Evolutionary conservation across 2,888 invertebrate species (phyloP).

Genomic region (Mesorhabditis spiculigera): DNA sequence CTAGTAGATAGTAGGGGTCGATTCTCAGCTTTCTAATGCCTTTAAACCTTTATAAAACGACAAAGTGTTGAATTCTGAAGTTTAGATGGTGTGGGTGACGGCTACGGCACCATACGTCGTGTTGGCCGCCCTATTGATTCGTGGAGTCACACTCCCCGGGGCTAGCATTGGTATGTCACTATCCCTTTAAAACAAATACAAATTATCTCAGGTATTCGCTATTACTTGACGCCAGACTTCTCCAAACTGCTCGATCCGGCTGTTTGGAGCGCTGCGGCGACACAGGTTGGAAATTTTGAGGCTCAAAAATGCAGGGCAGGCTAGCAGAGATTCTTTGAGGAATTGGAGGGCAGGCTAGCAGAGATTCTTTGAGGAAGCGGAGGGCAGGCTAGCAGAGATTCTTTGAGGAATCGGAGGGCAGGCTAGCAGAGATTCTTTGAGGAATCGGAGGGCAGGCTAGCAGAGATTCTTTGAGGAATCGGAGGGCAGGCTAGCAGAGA

Average conservation of each 20-base stretch:
- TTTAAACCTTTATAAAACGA: neutral
- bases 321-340: too few species aligned
- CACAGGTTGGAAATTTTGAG: neutral
- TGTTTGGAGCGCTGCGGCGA: constrained; percentile 63
- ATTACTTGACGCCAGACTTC: constrained; percentile 91
- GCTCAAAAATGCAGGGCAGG: too few species aligned
- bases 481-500: too few species aligned
- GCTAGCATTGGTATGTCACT: constrained; percentile 68
- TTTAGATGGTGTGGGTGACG: constrained; percentile 87
- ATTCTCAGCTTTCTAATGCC: neutral
- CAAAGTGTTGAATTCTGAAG: neutral
- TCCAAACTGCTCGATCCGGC: constrained; percentile 80
- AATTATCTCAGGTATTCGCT: constrained; percentile 72
- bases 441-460: too few species aligned
- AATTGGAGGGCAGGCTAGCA: too few species aligned
- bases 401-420: too few species aligned
- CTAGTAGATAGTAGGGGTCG: too few species aligned
- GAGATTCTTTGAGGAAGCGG: too few species aligned
- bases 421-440: too few species aligned
- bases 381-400: too few species aligned
- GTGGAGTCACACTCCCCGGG: constrained; percentile 88
- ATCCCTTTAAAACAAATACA: too few species aligned
- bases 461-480: too few species aligned
- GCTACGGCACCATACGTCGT: constrained; percentile 88
- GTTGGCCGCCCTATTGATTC: constrained; percentile 78